Evolutionary conservation across 2,797 vertebrate species (phyloP).

Genomic region (Acrossocheilus fasciatus): DNA sequence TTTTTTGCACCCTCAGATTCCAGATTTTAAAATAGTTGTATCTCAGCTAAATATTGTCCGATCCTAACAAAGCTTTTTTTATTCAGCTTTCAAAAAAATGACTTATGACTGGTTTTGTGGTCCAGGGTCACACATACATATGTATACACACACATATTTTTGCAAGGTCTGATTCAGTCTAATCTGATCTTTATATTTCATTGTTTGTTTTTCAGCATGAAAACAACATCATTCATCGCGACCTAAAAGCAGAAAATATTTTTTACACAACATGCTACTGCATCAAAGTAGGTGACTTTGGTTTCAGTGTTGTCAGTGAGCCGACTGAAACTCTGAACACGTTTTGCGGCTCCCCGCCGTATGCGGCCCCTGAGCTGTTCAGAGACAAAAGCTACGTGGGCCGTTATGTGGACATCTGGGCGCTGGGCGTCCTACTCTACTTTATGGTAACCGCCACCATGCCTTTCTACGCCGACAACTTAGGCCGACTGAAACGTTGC

Average conservation of each 20-base stretch:
- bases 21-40: too few relatives aligned
- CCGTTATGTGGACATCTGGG: slow-evolving; percentile 79
- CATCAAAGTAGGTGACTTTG: slow-evolving; percentile 84
- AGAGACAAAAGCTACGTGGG: slow-evolving; percentile 79
- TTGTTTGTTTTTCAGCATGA: slow-evolving; percentile 76
- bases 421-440: slow-evolving; percentile 81
- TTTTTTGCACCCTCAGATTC: too few relatives aligned
- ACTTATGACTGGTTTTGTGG: too few relatives aligned
- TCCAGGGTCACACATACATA: too few relatives aligned
- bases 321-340: slow-evolving; percentile 72
- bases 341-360: slow-evolving; percentile 83
- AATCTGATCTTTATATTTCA: not conserved
- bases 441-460: slow-evolving; percentile 78
- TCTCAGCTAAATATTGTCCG: too few relatives aligned
- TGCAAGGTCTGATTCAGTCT: too few relatives aligned
- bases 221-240: slow-evolving; percentile 81
- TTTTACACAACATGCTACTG: slow-evolving; percentile 81
- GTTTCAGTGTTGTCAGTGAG: slow-evolving; percentile 75
- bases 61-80: too few relatives aligned
- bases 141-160: too few relatives aligned
- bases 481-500: slow-evolving; percentile 76
- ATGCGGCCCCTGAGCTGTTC: slow-evolving; percentile 82
- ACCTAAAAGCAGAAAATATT: slow-evolving; percentile 83
- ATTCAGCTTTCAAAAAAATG: too few relatives aligned
- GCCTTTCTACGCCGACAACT: slow-evolving; percentile 77